A percentile compares a stretch with the other conserved stretches of the same genome.
Conservation (phyloP, 2,888 invertebrate genomes). For the Trissolcus brochymenae region DNA sequence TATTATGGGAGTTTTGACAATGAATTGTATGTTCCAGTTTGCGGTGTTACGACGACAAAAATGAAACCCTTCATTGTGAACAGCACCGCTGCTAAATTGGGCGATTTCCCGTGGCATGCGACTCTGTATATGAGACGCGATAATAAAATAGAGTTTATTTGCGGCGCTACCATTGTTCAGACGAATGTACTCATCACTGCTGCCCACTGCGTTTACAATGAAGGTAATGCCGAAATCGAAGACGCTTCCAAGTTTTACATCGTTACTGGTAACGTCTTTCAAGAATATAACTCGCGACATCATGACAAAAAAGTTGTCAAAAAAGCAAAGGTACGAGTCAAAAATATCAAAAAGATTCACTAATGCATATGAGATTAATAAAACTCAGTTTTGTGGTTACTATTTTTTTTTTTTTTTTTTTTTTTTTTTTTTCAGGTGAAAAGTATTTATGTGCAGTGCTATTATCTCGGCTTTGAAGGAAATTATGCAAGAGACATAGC, state of each 20-base stretch:
- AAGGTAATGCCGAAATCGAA: slow-evolving; percentile 50
- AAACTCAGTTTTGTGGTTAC: too few relatives aligned
- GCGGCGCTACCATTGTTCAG: slow-evolving; percentile 74
- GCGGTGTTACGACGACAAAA: slow-evolving; percentile 64
- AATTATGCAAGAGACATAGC: slow-evolving; percentile 71
- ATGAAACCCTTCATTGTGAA: slow-evolving; percentile 65
- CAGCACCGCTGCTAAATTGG: slow-evolving; percentile 64
- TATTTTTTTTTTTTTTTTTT: too few relatives aligned
- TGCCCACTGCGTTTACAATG: slow-evolving; percentile 75
- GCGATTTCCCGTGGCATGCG: slow-evolving; percentile 75
- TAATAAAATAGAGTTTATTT: slow-evolving; percentile 66
- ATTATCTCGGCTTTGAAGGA: slow-evolving; percentile 67
- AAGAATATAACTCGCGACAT: slow-evolving; percentile 65
- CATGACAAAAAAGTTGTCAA: slow-evolving; percentile 62
- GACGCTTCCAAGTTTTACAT: slow-evolving; percentile 60
- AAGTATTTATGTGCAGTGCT: slow-evolving; percentile 65
- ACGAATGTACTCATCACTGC: slow-evolving; percentile 73
- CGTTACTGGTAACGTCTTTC: slow-evolving; percentile 71
- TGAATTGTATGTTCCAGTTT: slow-evolving; percentile 66
- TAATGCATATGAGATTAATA: too few relatives aligned
- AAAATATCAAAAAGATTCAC: background rate
- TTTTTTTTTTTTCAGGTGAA: slow-evolving; percentile 66
- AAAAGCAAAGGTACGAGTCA: slow-evolving; percentile 60
- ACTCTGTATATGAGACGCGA: slow-evolving; percentile 66
- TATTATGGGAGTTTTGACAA: background rate